Evolutionary conservation across 2,888 invertebrate species (phyloP).

Genomic region (Drosophila pseudotalamancana): DNA sequence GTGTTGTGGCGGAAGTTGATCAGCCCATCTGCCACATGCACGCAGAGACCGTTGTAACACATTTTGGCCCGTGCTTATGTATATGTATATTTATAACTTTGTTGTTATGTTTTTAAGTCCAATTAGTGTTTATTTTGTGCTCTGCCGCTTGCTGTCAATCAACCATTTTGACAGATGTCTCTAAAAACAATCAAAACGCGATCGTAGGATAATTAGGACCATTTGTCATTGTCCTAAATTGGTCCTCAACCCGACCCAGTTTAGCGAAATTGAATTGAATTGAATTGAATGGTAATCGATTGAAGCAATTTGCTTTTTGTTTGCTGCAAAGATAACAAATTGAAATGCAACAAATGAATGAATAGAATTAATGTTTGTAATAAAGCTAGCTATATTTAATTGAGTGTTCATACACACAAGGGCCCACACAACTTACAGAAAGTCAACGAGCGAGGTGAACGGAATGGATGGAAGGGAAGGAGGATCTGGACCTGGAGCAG

Average conservation of each 20-base stretch:
- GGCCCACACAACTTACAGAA: constrained; percentile 10
- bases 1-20: not conserved
- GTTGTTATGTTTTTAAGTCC: constrained; percentile 75
- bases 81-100: constrained; percentile 33
- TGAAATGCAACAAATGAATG: constrained; percentile 43
- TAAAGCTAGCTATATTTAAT: constrained; percentile 50
- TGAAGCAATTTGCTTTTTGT: constrained; percentile 20
- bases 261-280: constrained; percentile 32
- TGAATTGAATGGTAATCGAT: constrained; percentile 20
- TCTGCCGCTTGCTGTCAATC: constrained; percentile 20
- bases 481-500: too few species aligned
- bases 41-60: not conserved
- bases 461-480: not conserved
- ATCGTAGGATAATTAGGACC: constrained; percentile 17
- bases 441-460: not conserved
- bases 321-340: constrained; percentile 20
- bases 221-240: constrained; percentile 24
- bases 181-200: constrained; percentile 12
- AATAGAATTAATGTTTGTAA: constrained; percentile 51
- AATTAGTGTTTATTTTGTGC: constrained; percentile 51
- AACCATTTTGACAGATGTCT: constrained; percentile 19
- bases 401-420: constrained; percentile 38
- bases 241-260: constrained; percentile 27
- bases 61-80: constrained; percentile 23
- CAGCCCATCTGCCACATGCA: not conserved